Conservation (phyloP, 2,888 invertebrate species). For the Loripinus fragilis region DNA sequence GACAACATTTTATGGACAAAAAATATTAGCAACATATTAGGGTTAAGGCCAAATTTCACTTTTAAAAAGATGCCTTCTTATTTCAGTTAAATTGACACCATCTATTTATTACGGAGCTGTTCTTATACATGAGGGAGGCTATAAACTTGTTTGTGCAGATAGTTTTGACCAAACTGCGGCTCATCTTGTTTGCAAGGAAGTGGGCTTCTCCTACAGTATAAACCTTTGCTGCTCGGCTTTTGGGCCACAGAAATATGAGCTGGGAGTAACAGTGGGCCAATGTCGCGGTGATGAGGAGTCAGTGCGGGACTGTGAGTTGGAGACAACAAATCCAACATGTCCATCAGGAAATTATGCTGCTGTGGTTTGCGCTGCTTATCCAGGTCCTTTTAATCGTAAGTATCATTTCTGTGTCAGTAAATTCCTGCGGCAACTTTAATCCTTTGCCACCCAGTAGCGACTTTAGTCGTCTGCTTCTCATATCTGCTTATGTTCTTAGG, state of each 20-base stretch:
- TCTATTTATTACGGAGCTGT: constrained; percentile 55
- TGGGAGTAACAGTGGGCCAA: constrained; percentile 74
- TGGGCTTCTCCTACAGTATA: constrained; percentile 79
- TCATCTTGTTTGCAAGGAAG: constrained; percentile 79
- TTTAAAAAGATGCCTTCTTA: too few relatives aligned
- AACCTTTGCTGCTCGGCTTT: constrained; percentile 61
- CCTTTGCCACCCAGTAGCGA: too few relatives aligned
- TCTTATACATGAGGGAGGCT: constrained; percentile 56
- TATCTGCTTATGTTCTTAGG: too few relatives aligned
- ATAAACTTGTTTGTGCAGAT: constrained; percentile 88
- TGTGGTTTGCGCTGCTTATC: constrained; percentile 50
- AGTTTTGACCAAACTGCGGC: constrained; percentile 88
- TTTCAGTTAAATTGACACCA: constrained; percentile 18
- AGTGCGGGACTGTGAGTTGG: constrained; percentile 47
- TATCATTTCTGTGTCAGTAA: too few relatives aligned
- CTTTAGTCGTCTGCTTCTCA: too few relatives aligned
- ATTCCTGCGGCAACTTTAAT: too few relatives aligned
- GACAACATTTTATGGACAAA: too few relatives aligned
- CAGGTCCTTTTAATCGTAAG: neutral
- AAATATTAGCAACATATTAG: too few relatives aligned
- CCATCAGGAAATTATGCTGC: constrained; percentile 55
- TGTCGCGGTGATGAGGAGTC: constrained; percentile 83
- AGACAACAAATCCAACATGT: constrained; percentile 38
- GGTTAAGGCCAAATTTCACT: too few relatives aligned
- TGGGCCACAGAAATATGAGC: constrained; percentile 44